Percentiles rank a stretch among this genome's conserved stretches.
Conservation (phyloP, 2,888 invertebrate species). For the Spilarctia lutea region DNA sequence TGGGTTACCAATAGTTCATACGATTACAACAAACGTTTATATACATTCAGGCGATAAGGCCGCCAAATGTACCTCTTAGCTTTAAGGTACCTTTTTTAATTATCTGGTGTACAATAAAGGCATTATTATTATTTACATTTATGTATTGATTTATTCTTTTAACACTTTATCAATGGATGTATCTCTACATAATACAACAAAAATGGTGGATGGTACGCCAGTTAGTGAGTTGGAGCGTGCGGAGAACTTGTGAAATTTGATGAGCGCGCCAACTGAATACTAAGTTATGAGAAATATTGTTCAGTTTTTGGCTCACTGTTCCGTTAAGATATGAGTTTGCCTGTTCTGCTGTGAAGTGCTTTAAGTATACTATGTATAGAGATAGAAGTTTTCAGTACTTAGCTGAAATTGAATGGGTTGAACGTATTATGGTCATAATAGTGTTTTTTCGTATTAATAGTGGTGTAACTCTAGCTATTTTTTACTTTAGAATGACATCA, state of each 20-base stretch:
- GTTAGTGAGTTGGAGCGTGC: slow-evolving; percentile 24
- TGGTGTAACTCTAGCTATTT: too few species aligned
- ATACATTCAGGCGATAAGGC: too few species aligned
- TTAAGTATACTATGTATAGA: not conserved
- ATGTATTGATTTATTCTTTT: not conserved
- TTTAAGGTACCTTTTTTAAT: too few species aligned
- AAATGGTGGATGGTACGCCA: slow-evolving; percentile 28
- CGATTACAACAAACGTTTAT: too few species aligned
- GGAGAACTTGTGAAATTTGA: slow-evolving; percentile 45
- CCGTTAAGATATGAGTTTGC: slow-evolving; percentile 7
- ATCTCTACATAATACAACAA: not conserved
- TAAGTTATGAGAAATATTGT: slow-evolving; percentile 31
- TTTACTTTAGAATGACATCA: too few species aligned
- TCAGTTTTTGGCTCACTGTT: slow-evolving; percentile 17
- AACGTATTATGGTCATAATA: not conserved
- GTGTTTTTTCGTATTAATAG: too few species aligned
- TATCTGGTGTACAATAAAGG: too few species aligned
- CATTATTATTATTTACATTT: not conserved
- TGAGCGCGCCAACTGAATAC: slow-evolving; percentile 33
- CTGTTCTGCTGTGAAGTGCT: not conserved
- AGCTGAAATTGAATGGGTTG: not conserved
- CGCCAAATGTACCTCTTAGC: too few species aligned
- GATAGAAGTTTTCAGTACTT: not conserved
- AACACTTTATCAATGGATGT: not conserved
- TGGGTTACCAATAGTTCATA: too few species aligned